Evolutionary conservation across 2,797 vertebrate genomes (phyloP).

Genomic region (Malurus leucopterus): DNA sequence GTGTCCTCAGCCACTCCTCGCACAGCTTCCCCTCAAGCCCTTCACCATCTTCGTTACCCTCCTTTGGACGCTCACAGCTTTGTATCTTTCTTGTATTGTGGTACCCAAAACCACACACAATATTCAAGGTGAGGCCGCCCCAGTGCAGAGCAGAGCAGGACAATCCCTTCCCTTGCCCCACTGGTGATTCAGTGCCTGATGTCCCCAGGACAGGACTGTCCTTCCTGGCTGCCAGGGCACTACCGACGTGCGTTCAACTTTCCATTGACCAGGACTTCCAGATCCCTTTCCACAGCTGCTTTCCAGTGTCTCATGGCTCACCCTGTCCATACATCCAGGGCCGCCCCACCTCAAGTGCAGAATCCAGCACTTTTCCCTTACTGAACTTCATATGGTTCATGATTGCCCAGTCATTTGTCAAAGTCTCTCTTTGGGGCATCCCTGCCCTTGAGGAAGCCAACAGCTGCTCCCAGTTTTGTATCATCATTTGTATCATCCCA

Average conservation of each 20-base stretch:
- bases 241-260: background rate
- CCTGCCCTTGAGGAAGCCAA: fast-evolving
- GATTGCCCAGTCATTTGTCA: background rate
- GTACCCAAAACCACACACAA: background rate
- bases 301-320: background rate
- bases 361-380: background rate
- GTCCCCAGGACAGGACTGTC: fast-evolving
- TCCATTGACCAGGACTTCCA: background rate
- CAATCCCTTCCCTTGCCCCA: fast-evolving
- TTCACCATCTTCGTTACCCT: background rate
- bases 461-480: background rate
- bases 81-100: background rate
- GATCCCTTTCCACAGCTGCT: background rate
- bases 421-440: background rate
- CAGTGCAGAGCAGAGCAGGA: background rate
- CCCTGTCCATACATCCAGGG: background rate
- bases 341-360: background rate
- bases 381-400: background rate
- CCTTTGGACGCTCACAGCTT: background rate
- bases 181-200: background rate
- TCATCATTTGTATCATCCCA: too few species aligned
- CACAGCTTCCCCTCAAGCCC: background rate
- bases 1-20: too few species aligned
- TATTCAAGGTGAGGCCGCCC: background rate
- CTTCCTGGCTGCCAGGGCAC: background rate